A percentile compares a stretch with the other conserved stretches of the same genome.
These are phyloP conservation scores for Cheilosia urbana DNA, from an alignment of 2,888 invertebrate species.

Conservation along the genomic window DNA sequence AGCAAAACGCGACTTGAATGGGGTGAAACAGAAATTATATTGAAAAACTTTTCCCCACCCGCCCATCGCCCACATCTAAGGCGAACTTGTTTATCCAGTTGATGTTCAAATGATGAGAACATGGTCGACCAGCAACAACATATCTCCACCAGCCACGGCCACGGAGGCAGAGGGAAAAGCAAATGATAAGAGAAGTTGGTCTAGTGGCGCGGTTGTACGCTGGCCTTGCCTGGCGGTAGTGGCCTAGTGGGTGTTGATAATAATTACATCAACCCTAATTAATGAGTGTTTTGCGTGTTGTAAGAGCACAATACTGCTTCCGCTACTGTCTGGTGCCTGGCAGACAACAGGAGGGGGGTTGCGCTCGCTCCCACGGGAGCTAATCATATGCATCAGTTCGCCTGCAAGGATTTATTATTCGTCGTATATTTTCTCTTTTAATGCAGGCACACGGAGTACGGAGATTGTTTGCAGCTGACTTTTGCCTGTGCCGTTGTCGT, in stretches of 20 bases:
- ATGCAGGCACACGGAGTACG: constrained; percentile 56
- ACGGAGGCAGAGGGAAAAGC: constrained; percentile 13
- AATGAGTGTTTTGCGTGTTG: constrained; percentile 74
- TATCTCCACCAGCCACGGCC: constrained; percentile 18
- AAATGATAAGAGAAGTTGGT: constrained; percentile 63
- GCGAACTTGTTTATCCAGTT: constrained; percentile 59
- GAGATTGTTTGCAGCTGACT: constrained; percentile 50
- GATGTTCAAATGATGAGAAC: constrained; percentile 38
- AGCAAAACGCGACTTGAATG: constrained; percentile 43
- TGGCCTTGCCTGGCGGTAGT: constrained; percentile 3
- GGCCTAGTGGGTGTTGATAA: constrained; percentile 72
- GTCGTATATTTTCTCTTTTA: constrained; percentile 51
- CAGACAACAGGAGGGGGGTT: constrained; percentile 31
- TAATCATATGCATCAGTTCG: constrained; percentile 74
- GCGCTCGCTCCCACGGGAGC: constrained; percentile 27
- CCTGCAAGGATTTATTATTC: constrained; percentile 67
- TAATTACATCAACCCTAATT: constrained; percentile 74
- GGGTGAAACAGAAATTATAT: constrained; percentile 47
- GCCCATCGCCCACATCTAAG: constrained; percentile 39
- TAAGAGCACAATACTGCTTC: constrained; percentile 66
- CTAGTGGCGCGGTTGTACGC: constrained; percentile 14
- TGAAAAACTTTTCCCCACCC: constrained; percentile 32
- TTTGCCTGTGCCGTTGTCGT: constrained; percentile 15
- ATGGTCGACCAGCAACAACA: constrained; percentile 37
- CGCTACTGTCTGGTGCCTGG: constrained; percentile 24